Conservation (phyloP, 2,888 invertebrate species). For the Pheosia gnoma region DNA sequence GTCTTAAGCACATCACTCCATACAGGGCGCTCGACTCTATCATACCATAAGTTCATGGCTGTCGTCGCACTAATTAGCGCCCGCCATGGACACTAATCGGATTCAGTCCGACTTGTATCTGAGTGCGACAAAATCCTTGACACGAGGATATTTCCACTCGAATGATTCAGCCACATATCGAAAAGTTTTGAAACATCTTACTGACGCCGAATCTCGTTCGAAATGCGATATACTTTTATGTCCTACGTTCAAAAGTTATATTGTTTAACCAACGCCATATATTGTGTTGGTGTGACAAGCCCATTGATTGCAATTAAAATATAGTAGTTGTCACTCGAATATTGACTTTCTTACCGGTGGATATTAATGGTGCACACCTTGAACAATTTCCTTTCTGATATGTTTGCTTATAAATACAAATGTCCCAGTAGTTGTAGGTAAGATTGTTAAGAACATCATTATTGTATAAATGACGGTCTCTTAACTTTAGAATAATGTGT, state of each 20-base stretch:
- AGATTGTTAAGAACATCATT: constrained; percentile 24
- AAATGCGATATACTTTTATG: too few relatives aligned
- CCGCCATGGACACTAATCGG: constrained; percentile 16
- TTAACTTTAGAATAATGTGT: neutral
- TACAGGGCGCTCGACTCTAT: constrained; percentile 7
- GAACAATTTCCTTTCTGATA: constrained; percentile 5
- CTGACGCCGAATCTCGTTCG: too few relatives aligned
- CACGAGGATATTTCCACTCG: too few relatives aligned
- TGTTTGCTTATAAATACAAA: constrained; percentile 6
- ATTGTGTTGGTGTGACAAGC: neutral
- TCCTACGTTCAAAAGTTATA: too few relatives aligned
- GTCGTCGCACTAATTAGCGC: constrained; percentile 16
- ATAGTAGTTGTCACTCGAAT: constrained; percentile 3
- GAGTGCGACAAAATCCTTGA: neutral
- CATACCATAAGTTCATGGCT: constrained; percentile 21
- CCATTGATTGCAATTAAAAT: neutral
- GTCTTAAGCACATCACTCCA: constrained; percentile 5
- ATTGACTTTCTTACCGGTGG: constrained; percentile 5
- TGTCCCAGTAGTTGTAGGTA: constrained; percentile 9
- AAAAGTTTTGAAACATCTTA: too few relatives aligned
- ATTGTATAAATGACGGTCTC: constrained; percentile 16
- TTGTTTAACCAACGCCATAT: neutral
- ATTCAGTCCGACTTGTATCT: constrained; percentile 23
- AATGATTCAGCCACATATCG: too few relatives aligned
- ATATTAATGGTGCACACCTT: constrained; percentile 2